Conservation (phyloP, 1,140 invertebrate genomes). For the Diploscapter pachys region DNA sequence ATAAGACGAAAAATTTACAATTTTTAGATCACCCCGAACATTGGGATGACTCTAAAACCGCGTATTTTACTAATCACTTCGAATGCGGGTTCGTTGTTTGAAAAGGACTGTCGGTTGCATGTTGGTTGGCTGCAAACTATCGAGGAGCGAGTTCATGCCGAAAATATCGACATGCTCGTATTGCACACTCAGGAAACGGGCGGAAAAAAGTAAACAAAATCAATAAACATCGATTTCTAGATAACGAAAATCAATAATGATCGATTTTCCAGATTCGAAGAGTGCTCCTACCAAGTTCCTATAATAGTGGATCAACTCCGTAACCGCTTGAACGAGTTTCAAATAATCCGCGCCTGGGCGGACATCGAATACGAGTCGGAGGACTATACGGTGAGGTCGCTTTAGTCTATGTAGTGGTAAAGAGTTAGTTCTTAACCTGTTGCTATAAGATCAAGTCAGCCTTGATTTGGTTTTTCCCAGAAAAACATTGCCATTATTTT, state of each 20-base stretch:
- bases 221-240: background rate
- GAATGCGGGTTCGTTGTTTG: conserved; percentile 91
- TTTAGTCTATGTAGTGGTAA: no score
- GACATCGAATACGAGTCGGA: background rate
- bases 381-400: background rate
- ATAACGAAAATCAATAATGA: conserved; percentile 1
- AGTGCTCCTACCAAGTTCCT: conserved; percentile 19
- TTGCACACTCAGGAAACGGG: conserved; percentile 33
- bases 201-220: conserved; percentile 19
- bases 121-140: conserved; percentile 25
- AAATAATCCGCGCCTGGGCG: conserved; percentile 1
- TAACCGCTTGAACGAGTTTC: background rate
- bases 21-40: no score
- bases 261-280: conserved; percentile 13
- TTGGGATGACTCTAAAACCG: background rate
- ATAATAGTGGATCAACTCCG: conserved; percentile 7
- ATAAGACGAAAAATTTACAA: no score
- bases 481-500: background rate
- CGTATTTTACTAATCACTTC: conserved; percentile 72
- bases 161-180: conserved; percentile 14
- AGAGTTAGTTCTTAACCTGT: no score
- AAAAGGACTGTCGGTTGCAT: conserved; percentile 68
- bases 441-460: no score
- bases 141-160: conserved; percentile 8
- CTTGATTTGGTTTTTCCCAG: no score